These are phyloP conservation scores for Toxotes lorentzi DNA, from an alignment of 2,797 vertebrate species.

Conservation along the genomic window DNA sequence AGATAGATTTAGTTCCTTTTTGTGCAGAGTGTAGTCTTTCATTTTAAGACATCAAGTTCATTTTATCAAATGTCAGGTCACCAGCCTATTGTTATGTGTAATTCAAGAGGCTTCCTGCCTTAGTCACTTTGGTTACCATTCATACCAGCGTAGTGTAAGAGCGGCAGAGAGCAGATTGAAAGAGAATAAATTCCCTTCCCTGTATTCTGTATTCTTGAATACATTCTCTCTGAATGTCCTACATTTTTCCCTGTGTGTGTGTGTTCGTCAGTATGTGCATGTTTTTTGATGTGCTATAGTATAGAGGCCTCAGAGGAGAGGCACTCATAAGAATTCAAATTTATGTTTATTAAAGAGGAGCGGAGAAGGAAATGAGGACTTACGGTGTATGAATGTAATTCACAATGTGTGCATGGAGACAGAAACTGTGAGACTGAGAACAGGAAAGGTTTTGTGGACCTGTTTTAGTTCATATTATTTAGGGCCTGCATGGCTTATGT, in stretches of 20 bases:
- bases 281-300: conserved; percentile 64
- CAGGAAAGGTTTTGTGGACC: conserved; percentile 24
- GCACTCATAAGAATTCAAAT: conserved; percentile 71
- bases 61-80: conserved; percentile 38
- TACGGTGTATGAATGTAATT: conserved; percentile 38
- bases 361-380: conserved; percentile 53
- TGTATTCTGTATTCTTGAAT: conserved; percentile 64
- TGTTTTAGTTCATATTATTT: conserved; percentile 31
- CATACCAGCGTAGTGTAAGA: conserved; percentile 12
- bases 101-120: conserved; percentile 35
- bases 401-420: conserved; percentile 7
- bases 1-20: neutral
- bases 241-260: conserved; percentile 53
- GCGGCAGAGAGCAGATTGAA: conserved; percentile 38
- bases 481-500: neutral
- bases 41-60: conserved; percentile 31
- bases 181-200: conserved; percentile 51
- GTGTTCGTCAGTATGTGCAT: conserved; percentile 14
- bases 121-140: conserved; percentile 6
- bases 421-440: conserved; percentile 7
- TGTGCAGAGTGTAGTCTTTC: conserved; percentile 5
- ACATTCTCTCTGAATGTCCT: conserved; percentile 71
- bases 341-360: conserved; percentile 70
- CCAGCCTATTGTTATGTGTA: conserved; percentile 40
- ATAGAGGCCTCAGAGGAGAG: conserved; percentile 55